Base-by-base conservation (phyloP, 2,888 invertebrate species). In the Eudemis profundana region DNA sequence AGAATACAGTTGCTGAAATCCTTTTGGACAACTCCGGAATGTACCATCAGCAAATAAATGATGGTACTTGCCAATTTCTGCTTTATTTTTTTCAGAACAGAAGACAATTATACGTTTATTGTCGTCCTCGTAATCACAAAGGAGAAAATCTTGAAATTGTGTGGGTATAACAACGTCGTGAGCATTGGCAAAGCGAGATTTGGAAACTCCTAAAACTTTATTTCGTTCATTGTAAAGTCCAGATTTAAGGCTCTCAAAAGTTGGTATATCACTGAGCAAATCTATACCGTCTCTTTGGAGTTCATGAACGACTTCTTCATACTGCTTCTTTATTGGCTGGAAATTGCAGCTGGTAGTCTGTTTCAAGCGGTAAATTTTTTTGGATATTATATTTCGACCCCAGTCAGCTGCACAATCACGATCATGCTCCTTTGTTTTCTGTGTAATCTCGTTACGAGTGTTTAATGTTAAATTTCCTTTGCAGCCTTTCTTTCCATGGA, bases 291-390 rank as follows among this genome's bases (percentile, higher is more conserved):
- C 46, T 21, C 4, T 46, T 46, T 23, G 10, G 23, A 46, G 47
- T 47, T 47, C 23, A 12, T 47, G 7, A 1, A 47, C n/a, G 47
- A 47, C 23, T 56, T 56, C 54, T 42, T 56, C 54, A 29, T 56
- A 42, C 2, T 56, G 29, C 5, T 42, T 56, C 42, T 56, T 42
- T 56, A 56, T 21, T 42, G 29, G n/a, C 14, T 29, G 54, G 8
- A 56, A 56, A 56, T 56, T 56, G 42, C 42, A 56, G 54, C 54
- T 56, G 40, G n/a, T 54, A 10, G 54, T 42, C 8, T 42, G 54
- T 56, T 56, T 56, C 40, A 56, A 14, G 27, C 27, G 17, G 17
- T 56, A 15, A 17, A 56, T 12, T 56, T 27, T 56, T 33, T 44
- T 29, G 19, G 44, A 56, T 21, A 56, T 14, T 46, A 44, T 56